Percentiles rank a stretch among this genome's conserved stretches.
phyloP scores from a whole-genome alignment of 2,797 vertebrate genomes.

The Sphenopsis melanotis region DNA sequence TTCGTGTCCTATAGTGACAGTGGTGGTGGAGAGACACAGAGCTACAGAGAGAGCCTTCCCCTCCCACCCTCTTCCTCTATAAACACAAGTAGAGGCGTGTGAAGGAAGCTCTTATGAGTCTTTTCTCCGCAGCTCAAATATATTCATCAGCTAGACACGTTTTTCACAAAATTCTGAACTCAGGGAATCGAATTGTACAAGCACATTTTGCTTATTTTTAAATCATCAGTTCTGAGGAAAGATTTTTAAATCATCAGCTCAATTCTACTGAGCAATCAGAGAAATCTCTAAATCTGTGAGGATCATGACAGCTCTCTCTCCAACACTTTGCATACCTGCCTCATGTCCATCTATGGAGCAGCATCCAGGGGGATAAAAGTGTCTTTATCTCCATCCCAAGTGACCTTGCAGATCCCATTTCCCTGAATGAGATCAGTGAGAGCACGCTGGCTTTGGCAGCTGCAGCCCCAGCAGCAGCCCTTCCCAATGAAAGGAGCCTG shows the following conservation, averaged over 20 bases:
- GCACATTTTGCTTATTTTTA: neutral
- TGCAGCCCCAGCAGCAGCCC: conserved; percentile 41
- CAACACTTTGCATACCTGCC: neutral
- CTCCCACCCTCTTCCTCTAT: neutral
- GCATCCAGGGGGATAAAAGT: neutral
- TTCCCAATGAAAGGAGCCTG: neutral
- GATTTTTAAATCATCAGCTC: neutral
- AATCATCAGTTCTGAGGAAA: neutral
- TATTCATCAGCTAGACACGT: neutral
- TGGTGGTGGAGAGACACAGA: neutral
- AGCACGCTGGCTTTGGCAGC: conserved; percentile 10
- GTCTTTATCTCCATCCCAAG: neutral
- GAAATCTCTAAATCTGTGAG: neutral
- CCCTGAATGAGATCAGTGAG: conserved; percentile 20
- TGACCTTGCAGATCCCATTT: conserved; percentile 30
- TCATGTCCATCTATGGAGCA: neutral
- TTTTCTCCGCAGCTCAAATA: neutral
- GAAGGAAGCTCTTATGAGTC: rapidly evolving
- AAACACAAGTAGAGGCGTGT: neutral
- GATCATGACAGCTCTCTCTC: neutral
- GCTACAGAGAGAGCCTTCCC: neutral
- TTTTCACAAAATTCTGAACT: neutral
- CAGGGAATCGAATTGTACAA: neutral
- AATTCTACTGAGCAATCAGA: neutral
- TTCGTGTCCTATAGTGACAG: no score